Evolutionary conservation across 2,888 invertebrate species (phyloP).

Genomic region (Eristalis pertinax): DNA sequence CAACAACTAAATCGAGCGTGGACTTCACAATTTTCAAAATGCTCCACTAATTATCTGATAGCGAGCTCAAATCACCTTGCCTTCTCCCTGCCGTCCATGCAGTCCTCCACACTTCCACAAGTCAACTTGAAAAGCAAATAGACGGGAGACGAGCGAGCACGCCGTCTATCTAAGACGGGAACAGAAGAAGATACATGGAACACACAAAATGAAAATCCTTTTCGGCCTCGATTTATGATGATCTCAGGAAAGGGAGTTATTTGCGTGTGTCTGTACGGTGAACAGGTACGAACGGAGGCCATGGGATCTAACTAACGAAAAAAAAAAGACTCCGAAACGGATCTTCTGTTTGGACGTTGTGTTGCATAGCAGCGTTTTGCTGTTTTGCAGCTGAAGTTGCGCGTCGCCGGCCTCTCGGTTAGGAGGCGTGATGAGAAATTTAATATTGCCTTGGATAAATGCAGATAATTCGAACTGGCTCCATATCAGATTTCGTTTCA

Average conservation of each 20-base stretch:
- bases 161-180: conserved; percentile 10
- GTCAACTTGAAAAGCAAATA: conserved; percentile 4
- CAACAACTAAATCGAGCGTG: conserved; percentile 57
- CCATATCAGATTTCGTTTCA: conserved; percentile 81
- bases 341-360: conserved; percentile 12
- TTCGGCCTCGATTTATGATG: conserved; percentile 67
- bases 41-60: conserved; percentile 70
- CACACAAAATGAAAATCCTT: conserved; percentile 59
- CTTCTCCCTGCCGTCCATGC: not conserved
- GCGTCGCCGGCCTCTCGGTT: conserved; percentile 32
- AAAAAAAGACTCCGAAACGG: conserved; percentile 4
- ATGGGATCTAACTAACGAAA: not conserved
- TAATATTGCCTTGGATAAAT: conserved; percentile 72
- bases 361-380: conserved; percentile 29
- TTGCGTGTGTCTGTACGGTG: not conserved
- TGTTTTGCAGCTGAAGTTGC: conserved; percentile 27
- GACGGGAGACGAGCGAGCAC: not conserved
- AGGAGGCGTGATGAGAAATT: conserved; percentile 72
- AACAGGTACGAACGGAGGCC: not conserved
- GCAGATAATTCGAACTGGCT: conserved; percentile 73
- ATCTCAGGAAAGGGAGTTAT: conserved; percentile 28
- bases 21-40: conserved; percentile 44
- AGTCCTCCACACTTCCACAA: not conserved
- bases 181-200: conserved; percentile 42
- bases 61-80: conserved; percentile 23